phyloP scores from a whole-genome alignment of 2,888 invertebrate genomes.

The Harmothoe impar region DNA sequence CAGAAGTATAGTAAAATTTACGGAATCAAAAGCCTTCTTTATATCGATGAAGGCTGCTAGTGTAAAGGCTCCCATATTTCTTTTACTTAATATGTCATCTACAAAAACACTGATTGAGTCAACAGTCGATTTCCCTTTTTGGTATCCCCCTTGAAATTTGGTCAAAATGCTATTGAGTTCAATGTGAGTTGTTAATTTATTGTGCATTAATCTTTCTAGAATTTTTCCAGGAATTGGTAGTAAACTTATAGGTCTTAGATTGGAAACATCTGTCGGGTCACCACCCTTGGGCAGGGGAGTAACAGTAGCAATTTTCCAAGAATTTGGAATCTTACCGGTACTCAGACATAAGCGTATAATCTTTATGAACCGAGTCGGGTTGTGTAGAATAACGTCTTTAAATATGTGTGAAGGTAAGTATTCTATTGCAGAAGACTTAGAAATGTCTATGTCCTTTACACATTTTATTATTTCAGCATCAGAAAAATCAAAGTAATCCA shows the following conservation, averaged over 20 bases:
- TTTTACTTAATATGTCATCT: not conserved
- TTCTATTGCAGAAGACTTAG: no score
- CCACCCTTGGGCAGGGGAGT: not conserved
- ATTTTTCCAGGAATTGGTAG: not conserved
- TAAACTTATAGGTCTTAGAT: not conserved
- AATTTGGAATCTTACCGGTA: not conserved
- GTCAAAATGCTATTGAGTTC: not conserved
- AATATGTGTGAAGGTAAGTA: no score
- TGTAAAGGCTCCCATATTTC: not conserved
- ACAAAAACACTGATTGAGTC: not conserved
- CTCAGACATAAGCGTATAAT: no score
- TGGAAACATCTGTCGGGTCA: not conserved
- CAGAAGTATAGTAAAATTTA: not conserved
- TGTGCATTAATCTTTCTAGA: not conserved
- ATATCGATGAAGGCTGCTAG: not conserved
- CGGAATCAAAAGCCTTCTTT: not conserved
- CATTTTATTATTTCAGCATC: no score
- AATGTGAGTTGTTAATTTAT: not conserved
- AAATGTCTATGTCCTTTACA: no score
- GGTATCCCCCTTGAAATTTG: not conserved
- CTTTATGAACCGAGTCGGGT: no score
- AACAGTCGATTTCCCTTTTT: not conserved
- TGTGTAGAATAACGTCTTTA: no score
- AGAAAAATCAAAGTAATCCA: no score
- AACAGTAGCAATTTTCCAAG: not conserved